Evolutionary conservation across 2,797 vertebrate genomes (phyloP).

Genomic region (Kryptolebias ocellatus): DNA sequence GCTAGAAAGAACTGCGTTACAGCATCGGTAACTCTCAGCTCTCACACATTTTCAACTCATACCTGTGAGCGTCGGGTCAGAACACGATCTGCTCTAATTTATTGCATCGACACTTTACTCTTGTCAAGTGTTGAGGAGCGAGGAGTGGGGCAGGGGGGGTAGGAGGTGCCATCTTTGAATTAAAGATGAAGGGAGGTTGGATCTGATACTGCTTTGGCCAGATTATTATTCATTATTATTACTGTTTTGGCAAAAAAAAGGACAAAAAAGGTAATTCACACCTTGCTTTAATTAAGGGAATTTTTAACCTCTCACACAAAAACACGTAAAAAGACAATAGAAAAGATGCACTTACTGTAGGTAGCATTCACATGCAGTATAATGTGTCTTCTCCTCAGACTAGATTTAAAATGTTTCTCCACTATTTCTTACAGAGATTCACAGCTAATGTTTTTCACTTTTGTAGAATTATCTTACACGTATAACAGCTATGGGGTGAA

Average conservation of each 20-base stretch:
- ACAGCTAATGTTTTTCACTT: slow-evolving; percentile 80
- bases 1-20: slow-evolving; percentile 96
- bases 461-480: slow-evolving; percentile 78
- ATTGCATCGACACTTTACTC: slow-evolving; percentile 81
- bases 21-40: slow-evolving; percentile 88
- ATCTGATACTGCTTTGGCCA: slow-evolving; percentile 78
- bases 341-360: slow-evolving; percentile 86
- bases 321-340: slow-evolving; percentile 88
- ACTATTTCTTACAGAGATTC: slow-evolving; percentile 83
- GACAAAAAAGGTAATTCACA: slow-evolving; percentile 85
- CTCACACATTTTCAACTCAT: slow-evolving; percentile 83
- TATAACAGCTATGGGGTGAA: slow-evolving; percentile 63
- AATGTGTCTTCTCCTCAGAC: slow-evolving; percentile 81
- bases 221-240: slow-evolving; percentile 81
- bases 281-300: slow-evolving; percentile 83
- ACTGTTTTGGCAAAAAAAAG: slow-evolving; percentile 84
- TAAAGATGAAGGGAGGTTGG: slow-evolving; percentile 68
- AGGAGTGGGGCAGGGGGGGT: slow-evolving; percentile 19
- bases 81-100: slow-evolving; percentile 66
- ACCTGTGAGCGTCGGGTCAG: slow-evolving; percentile 46
- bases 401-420: slow-evolving; percentile 76
- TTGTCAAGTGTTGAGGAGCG: slow-evolving; percentile 54
- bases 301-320: slow-evolving; percentile 87
- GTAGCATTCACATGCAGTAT: slow-evolving; percentile 93
- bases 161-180: slow-evolving; percentile 63